Percentiles rank a stretch among this genome's conserved stretches.
phyloP scores from a whole-genome alignment of 2,888 invertebrate species.

The Hyposoter didymator region DNA sequence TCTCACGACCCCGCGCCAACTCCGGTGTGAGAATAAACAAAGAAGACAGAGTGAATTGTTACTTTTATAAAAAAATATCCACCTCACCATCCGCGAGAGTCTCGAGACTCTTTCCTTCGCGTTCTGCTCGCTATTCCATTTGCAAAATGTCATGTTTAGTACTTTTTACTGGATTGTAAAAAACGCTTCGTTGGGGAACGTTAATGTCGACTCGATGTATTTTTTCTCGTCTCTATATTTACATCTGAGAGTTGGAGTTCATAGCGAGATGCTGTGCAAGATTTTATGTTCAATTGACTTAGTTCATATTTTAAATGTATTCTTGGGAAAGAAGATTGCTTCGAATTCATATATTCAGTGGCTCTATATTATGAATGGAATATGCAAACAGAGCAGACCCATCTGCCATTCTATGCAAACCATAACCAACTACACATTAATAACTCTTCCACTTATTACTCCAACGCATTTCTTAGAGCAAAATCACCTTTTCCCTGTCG shows the following conservation, averaged over 20 bases:
- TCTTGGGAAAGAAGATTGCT: conserved; percentile 24
- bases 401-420: conserved; percentile 3
- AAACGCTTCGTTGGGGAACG: background rate
- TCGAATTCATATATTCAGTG: conserved; percentile 30
- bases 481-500: conserved; percentile 22
- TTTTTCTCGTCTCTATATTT: background rate
- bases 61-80: conserved; percentile 10
- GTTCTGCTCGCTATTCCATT: background rate
- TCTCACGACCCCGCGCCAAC: background rate
- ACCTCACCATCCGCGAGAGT: background rate
- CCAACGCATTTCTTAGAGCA: conserved; percentile 44
- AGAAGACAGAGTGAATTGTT: conserved; percentile 8
- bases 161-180: background rate
- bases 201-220: background rate
- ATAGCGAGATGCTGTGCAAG: background rate
- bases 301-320: conserved; percentile 6
- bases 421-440: conserved; percentile 13
- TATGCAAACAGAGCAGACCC: conserved; percentile 27
- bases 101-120: background rate
- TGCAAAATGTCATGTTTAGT: conserved; percentile 1
- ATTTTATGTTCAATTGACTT: conserved; percentile 33
- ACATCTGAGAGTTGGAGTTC: background rate
- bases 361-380: conserved; percentile 29
- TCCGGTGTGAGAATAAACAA: background rate
- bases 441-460: conserved; percentile 48